phyloP scores from a whole-genome alignment of 2,797 vertebrate genomes.

The Enteromius paludinosus region DNA sequence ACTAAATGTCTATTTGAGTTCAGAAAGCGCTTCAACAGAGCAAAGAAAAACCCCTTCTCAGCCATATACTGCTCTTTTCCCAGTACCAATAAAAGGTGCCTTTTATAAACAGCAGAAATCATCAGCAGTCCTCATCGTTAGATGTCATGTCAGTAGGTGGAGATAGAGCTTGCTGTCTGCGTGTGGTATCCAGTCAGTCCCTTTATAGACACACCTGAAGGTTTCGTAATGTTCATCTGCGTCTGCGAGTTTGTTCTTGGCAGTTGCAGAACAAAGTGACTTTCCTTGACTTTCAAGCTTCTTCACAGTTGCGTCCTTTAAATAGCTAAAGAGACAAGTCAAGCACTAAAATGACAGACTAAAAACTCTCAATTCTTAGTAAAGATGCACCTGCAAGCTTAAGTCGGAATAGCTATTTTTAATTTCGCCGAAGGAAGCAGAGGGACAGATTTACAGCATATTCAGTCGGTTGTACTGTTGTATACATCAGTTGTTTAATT shows the following conservation, averaged over 20 bases:
- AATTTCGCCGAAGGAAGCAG: neutral
- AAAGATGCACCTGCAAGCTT: slow-evolving; percentile 6
- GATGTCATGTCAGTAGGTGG: slow-evolving; percentile 25
- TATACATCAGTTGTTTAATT: neutral
- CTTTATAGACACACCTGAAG: slow-evolving; percentile 14
- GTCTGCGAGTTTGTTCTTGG: slow-evolving; percentile 7
- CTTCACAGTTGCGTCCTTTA: slow-evolving; percentile 19
- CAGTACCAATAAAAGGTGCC: neutral
- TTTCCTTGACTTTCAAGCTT: slow-evolving; percentile 8
- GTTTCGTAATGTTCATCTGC: neutral
- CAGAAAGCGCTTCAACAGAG: neutral
- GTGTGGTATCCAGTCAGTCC: neutral
- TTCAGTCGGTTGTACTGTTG: neutral
- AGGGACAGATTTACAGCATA: neutral
- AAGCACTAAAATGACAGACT: slow-evolving; percentile 7
- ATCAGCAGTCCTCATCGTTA: neutral
- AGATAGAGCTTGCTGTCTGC: slow-evolving; percentile 16
- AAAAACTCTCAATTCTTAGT: neutral
- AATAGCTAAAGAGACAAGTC: slow-evolving; percentile 28
- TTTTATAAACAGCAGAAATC: neutral
- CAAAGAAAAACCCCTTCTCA: neutral
- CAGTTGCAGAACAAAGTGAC: slow-evolving; percentile 36
- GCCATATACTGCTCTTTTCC: neutral
- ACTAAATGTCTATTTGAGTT: neutral
- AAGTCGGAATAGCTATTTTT: neutral